Base-by-base conservation (phyloP, 2,888 invertebrate species). In the Desoria tigrina region DNA sequence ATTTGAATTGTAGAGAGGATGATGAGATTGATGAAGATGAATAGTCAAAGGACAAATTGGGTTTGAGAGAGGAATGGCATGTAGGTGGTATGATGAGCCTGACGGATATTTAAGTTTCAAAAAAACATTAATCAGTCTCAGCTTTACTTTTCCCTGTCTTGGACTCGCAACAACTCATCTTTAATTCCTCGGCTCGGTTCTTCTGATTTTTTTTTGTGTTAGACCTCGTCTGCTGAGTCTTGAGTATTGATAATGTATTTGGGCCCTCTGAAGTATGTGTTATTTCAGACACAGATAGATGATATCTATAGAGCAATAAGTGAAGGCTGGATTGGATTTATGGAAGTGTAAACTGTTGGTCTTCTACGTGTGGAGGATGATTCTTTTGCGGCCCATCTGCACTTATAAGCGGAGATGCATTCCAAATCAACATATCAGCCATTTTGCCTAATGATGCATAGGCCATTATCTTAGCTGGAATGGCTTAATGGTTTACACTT, bases 121-220 rank as follows among this genome's bases (percentile, higher is more conserved):
- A 62, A 26, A 59, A 71, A 68, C 68, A 73, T 73, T 73, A 71
- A 73, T 73, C 73, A 69, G 65, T 64, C 67, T 65, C 69, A 66
- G 56, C 63, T 59, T 45, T n/a, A 45, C 39, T 39, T n/a, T n/a
- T 39, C 39, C 39, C 45, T 45, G 28, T 65, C 53, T 45, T 32
- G 27, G 49, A 53, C 58, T 53, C 55, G 42, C 63, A 45, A 45
- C 45, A 18, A 56, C 53, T 49, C 59, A 58, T 67, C 58, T 59
- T 59, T 57, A 50, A 32, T 63, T 66, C 58, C 60, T 32, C 32
- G 11, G 32, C 32, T 32, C 32, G 11, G 4, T 32, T 32, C 32
- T 42, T 24, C 42, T n/a, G n/a, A 32, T 32, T 32, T 32, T 32
- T 32, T 32, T 7, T 32, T 7, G 6, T 4, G 32, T 32, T 32